Evolutionary conservation across 2,113 vertebrate species (phyloP), one percentile per base, ranked within the genome.

Genomic region (Progne subis): DNA sequence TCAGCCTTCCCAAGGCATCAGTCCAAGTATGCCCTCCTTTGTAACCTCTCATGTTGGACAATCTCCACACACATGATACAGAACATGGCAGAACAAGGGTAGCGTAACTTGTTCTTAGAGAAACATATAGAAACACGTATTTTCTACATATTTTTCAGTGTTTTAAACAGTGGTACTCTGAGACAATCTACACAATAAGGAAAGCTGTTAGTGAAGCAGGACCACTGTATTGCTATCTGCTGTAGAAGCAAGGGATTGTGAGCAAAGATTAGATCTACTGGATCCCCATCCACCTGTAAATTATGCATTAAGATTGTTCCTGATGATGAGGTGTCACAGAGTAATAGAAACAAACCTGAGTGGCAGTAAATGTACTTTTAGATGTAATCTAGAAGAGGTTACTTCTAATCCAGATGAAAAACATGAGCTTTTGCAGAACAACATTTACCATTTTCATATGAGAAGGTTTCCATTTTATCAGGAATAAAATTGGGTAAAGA

Each of bases 61-160:
- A 18, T 39, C 32, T 31, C 34, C 78, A 28, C 4, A 4, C 32
- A 49, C 0, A 6, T 32, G 31, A 26, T 9, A n/a, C 10, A 69
- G 39, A 80, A 52, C 20, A 28, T 4, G 49, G n/a, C 49, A 71
- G 37, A 65, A 41, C 9, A 34, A 0, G 0, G 19, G 19, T 14
- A 56, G 20, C 3, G 23, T 6, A 11, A 7, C 7, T 60, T 5
- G 26, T 24, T 90, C 52, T 61, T 59, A 55, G 34, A 59, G 24
- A 78, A 94, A 29, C 3, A 8, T 2, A 2, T 3, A 39, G 18
- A 56, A 47, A 55, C 21, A 23, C 0, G 3, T 14, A 71, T 70
- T 76, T 71, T 21, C 41, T 28, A 15, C 1, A 0, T 7, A 10
- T n/a, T 34, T 61, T 26, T 7, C 14, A 19, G 5, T 3, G 1